Evolutionary conservation across 2,797 vertebrate species (phyloP).

Genomic region (Phoeniculus purpureus): DNA sequence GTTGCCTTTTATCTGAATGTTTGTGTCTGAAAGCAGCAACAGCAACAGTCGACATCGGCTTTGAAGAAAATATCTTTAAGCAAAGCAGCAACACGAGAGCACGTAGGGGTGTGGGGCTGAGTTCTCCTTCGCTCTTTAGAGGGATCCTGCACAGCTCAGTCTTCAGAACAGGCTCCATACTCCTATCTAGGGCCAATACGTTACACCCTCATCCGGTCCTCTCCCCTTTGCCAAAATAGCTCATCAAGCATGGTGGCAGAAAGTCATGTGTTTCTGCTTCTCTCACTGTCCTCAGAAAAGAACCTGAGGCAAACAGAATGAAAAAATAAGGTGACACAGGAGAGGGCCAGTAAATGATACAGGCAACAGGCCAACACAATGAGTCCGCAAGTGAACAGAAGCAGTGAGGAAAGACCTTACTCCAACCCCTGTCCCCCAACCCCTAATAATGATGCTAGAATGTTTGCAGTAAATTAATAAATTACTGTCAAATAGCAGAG

Average conservation of each 20-base stretch:
- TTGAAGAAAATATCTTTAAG: not conserved
- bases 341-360: not conserved
- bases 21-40: slow-evolving; percentile 41
- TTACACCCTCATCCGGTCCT: not conserved
- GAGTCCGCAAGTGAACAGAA: not conserved
- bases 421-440: rapidly evolving
- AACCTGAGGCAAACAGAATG: not conserved
- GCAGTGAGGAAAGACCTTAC: not conserved
- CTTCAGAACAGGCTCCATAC: not conserved
- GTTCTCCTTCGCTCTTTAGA: not conserved
- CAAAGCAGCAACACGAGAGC: not conserved
- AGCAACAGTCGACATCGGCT: not conserved
- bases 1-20: slow-evolving; percentile 42
- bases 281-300: not conserved
- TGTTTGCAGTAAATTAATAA: not conserved
- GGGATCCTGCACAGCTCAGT: not conserved
- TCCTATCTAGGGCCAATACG: not conserved
- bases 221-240: not conserved
- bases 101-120: not conserved
- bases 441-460: rapidly evolving
- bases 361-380: not conserved
- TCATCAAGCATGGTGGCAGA: not conserved
- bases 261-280: not conserved
- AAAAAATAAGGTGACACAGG: not conserved
- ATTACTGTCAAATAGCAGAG: not conserved